Evolutionary conservation across 1,140 invertebrate species (phyloP).

Genomic region (Drosophila kohkoa): DNA sequence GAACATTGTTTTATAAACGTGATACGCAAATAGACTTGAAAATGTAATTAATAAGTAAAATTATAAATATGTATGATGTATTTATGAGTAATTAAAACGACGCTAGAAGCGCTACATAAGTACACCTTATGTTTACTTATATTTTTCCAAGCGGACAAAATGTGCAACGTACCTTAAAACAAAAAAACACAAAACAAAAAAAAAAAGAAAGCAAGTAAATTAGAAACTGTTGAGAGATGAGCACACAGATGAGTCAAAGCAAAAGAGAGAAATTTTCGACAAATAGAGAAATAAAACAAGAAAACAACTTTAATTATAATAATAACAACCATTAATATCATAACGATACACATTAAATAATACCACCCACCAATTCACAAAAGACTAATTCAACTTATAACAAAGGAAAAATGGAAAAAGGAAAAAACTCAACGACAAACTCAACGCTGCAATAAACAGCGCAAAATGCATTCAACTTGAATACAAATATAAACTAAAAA

Average conservation of each 20-base stretch:
- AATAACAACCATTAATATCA: slow-evolving; percentile 43
- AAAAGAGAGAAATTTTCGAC: slow-evolving; percentile 6
- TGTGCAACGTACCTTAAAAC: slow-evolving; percentile 80
- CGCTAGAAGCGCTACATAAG: slow-evolving; percentile 81
- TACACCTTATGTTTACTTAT: slow-evolving; percentile 77
- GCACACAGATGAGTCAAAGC: slow-evolving; percentile 20
- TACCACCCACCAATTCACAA: slow-evolving; percentile 80
- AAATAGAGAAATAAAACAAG: slow-evolving; percentile 31
- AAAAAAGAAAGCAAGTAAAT: slow-evolving; percentile 28
- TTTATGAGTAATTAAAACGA: slow-evolving; percentile 79
- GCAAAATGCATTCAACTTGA: slow-evolving; percentile 78
- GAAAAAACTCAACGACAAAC: slow-evolving; percentile 74
- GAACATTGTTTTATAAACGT: slow-evolving; percentile 82
- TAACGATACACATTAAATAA: slow-evolving; percentile 46
- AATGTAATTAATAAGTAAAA: slow-evolving; percentile 80
- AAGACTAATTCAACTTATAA: slow-evolving; percentile 74
- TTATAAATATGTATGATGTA: slow-evolving; percentile 69
- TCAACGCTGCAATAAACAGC: slow-evolving; percentile 65
- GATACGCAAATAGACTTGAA: slow-evolving; percentile 84
- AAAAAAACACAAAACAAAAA: slow-evolving; percentile 47
- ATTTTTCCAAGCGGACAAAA: slow-evolving; percentile 76
- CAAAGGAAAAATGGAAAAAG: slow-evolving; percentile 9
- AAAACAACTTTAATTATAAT: slow-evolving; percentile 26
- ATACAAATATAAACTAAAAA: slow-evolving; percentile 1
- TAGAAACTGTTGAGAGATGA: slow-evolving; percentile 47